Evolutionary conservation across 2,113 vertebrate genomes (phyloP).

Genomic region (Corythornis madagascariensis): DNA sequence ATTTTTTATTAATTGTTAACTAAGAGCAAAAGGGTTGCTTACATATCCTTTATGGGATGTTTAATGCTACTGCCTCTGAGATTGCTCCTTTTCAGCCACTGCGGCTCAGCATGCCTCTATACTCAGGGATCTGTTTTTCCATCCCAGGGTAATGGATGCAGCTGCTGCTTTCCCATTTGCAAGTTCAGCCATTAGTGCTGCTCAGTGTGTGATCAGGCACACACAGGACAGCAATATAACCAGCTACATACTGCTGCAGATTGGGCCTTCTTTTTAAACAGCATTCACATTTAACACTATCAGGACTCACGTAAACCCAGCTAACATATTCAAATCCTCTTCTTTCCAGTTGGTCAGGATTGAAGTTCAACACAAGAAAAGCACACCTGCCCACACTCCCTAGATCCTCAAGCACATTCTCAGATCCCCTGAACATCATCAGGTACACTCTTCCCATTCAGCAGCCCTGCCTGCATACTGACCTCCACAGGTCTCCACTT

Average conservation of each 20-base stretch:
- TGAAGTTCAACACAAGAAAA: not conserved
- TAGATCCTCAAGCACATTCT: not conserved
- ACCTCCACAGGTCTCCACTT: not conserved
- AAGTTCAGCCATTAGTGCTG: not conserved
- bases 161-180: not conserved
- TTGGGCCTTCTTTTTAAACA: not conserved
- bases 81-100: not conserved
- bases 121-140: not conserved
- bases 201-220: not conserved
- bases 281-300: not conserved
- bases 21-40: not conserved
- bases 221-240: not conserved
- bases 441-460: not conserved
- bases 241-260: not conserved
- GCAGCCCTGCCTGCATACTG: not conserved
- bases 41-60: not conserved
- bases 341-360: not conserved
- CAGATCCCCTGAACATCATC: not conserved
- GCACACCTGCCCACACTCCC: fast-evolving
- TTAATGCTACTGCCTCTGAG: not conserved
- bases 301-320: not conserved
- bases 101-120: fast-evolving
- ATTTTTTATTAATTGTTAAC: not conserved
- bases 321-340: not conserved
- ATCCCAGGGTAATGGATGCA: not conserved